Base-by-base conservation (phyloP, 2,113 vertebrate species). In the Sphaerodactylus townsendi region DNA sequence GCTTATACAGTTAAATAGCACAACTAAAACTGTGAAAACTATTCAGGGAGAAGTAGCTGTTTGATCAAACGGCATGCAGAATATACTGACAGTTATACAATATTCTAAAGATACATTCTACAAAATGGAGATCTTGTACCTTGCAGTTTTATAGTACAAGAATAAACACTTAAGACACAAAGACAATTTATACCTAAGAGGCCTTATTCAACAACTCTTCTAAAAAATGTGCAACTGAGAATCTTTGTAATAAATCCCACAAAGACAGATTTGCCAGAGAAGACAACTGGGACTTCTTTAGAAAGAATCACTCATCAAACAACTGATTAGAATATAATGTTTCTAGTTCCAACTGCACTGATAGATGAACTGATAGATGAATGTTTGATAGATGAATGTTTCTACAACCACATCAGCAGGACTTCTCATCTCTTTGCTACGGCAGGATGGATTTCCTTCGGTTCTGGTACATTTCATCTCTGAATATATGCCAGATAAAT, bases 401-500 rank as follows among this genome's bases (percentile, higher is more conserved):
- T 25, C 0, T 0, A 71, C 35, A 70, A n/a, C 0, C 64, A 50
- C 76, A 78, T 71, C 66, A 82, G 0, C 56, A 19, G 9, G 28
- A 46, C 44, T 65, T 5, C 13, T 89, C 59, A 66, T 85, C 0
- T 30, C 28, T 23, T 82, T 10, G 82, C 23, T 78, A 81, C 80
- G 1, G 50, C 3, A 44, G 65, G 80, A 85, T 3, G 73, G 53
- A 37, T 10, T 80, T 75, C 46, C 33, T 79, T 84, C 23, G 25
- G 15, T 90, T 86, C 48, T 56, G 85, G 28, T 65, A 66, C 35
- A 41, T 82, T 70, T 73, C 28, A 87, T 64, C 3, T 48, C 69
- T 80, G 82, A 81, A 80, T 90, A 23, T 11, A 33, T 33, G 30
- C 82, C 86, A 85, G 30, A 78, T 28, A 64, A 65, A 30, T 10